A percentile compares a stretch with the other conserved stretches of the same genome.
Conservation (phyloP, 2,888 invertebrate species). For the Prenolepis imparis region DNA sequence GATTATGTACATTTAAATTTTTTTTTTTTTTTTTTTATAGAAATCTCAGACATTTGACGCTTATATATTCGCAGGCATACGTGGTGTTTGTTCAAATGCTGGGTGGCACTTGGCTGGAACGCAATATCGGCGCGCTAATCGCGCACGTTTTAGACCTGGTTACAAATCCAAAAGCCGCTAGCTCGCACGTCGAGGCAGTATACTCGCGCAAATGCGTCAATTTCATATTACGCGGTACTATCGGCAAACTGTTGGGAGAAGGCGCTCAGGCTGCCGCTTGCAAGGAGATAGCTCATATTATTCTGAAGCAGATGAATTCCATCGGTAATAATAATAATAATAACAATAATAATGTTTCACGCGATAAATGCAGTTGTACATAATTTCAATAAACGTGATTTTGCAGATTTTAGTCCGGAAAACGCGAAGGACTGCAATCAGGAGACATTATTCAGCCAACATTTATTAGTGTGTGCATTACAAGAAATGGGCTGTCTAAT, state of each 20-base stretch:
- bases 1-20: constrained; percentile 25
- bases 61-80: constrained; percentile 91
- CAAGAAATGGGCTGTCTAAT: constrained; percentile 97
- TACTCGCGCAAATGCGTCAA: constrained; percentile 99
- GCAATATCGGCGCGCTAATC: constrained; percentile 95
- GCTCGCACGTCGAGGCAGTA: constrained; percentile 98
- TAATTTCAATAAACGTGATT: neutral
- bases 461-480: constrained; percentile 96
- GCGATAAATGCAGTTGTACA: too few species aligned
- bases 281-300: constrained; percentile 96
- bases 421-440: constrained; percentile 97
- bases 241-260: constrained; percentile 98
- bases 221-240: constrained; percentile 96
- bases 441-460: constrained; percentile 96
- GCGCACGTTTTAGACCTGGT: constrained; percentile 97
- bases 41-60: neutral
- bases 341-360: neutral
- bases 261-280: constrained; percentile 98
- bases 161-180: constrained; percentile 97
- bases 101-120: constrained; percentile 98
- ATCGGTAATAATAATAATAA: constrained; percentile 87
- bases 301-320: constrained; percentile 97
- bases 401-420: constrained; percentile 94
- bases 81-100: constrained; percentile 97
- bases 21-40: constrained; percentile 51